These are phyloP conservation scores for Dinoponera quadriceps DNA, from an alignment of 1,140 invertebrate genomes.

Conservation along the genomic window DNA sequence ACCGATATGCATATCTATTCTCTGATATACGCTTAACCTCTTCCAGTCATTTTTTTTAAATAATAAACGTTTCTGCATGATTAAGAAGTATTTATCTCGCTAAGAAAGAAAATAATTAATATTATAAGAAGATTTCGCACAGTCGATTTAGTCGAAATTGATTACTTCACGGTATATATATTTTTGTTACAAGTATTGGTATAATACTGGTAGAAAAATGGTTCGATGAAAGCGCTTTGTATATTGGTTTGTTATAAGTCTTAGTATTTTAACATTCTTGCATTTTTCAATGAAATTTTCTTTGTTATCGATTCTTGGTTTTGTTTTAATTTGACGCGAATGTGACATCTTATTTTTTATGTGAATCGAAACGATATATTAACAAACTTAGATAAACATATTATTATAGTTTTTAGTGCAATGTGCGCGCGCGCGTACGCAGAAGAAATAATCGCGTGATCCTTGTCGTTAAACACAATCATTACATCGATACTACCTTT, in stretches of 20 bases:
- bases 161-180: not conserved
- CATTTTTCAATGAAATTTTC: too few relatives aligned
- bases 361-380: too few relatives aligned
- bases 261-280: too few relatives aligned
- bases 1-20: slow-evolving; percentile 13
- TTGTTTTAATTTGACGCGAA: too few relatives aligned
- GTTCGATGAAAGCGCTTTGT: too few relatives aligned
- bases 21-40: slow-evolving; percentile 15
- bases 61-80: not conserved
- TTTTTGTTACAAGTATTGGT: not conserved
- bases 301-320: too few relatives aligned
- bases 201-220: too few relatives aligned
- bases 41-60: slow-evolving; percentile 23
- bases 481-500: not conserved
- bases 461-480: not conserved
- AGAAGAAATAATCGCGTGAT: slow-evolving; percentile 5
- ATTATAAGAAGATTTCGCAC: not conserved
- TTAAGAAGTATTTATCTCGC: not conserved
- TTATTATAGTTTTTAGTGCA: too few relatives aligned
- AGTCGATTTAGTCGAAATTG: not conserved
- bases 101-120: not conserved
- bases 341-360: too few relatives aligned
- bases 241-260: too few relatives aligned
- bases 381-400: too few relatives aligned
- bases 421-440: not conserved